Base-by-base conservation (phyloP, 2,888 invertebrate species). In the Brachyptera risi region DNA sequence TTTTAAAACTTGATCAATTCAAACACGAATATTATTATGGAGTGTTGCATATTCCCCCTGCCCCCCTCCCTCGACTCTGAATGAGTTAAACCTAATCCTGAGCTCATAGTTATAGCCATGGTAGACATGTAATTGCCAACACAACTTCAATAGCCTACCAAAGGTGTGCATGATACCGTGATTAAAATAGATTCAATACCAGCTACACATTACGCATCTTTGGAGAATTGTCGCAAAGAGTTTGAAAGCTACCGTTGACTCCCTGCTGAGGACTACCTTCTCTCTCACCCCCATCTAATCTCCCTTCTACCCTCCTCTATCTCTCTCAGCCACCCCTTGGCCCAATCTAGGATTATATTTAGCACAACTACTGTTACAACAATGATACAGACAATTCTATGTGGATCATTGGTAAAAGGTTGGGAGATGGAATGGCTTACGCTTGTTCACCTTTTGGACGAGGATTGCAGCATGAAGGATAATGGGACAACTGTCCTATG, bases 161-260 rank as follows among this genome's bases (percentile, higher is more conserved):
- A 21, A 37, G 54, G 23, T 27, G 58, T 61, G 23, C 61, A 61
- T 58, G 47, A 61, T 51, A 49, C 58, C 61, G 51, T 61, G 57
- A 49, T 58, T 24, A 17, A 27, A 19, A 42, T 35, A 54, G 23
- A 61, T 50, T 61, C 51, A 57, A 23, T 24, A 23, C 61, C 38
- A 24, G 40, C 58, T 58, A n/a, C n/a, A n/a, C n/a, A n/a, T 37
- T 40, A 61, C 61, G 61, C 61, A 58, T 61, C 58, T 51, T n/a
- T 31, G 61, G 51, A 51, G 50, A 47, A 17, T 35, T 35, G 35
- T 54, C 54, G 54, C 17, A 17, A 11, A 31, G 23, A 26, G n/a
- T 44, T 47, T 47, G 21, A 19, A 13, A 13, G 37, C 54, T 54
- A 54, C 54, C 54, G 54, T 2, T 24, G 35, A 54, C 19, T 35